Base-by-base conservation (phyloP, 2,797 vertebrate species). In the Sebastes diaconus region DNA sequence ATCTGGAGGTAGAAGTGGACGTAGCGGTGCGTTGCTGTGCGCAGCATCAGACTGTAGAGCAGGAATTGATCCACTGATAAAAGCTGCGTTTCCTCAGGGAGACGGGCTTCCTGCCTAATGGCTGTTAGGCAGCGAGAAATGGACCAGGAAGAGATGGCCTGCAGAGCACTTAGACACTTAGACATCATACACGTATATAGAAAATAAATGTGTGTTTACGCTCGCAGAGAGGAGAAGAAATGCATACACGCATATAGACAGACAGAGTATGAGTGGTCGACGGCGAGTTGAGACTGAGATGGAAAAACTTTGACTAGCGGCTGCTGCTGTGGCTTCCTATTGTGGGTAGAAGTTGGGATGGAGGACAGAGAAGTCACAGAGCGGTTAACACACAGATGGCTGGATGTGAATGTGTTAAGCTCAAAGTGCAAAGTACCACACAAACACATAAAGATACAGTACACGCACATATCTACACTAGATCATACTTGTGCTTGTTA, bases 51-150 rank as follows among this genome's bases (percentile, higher is more conserved):
- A 86, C 78, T 71, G 68, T 57, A 68, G 77, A 79, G 73, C 86
- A 90, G 89, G 86, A 93, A 95, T 94, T 93, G 94, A 95, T 95
- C 92, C 85, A 87, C 77, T 71, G 88, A 92, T 95, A 93, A 95
- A 94, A 94, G 93, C 92, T 80, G 84, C 3, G 73, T 71, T 86
- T 91, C 93, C 92, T 90, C 77, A 13, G 92, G 91, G 93, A 93
- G 83, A 57, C 68, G 60, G 3, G 80, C 92, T 93, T 95, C 94
- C 92, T 94, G 91, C 87, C 84, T 95, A 94, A 94, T 94, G 93
- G 93, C 90, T 89, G 91, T 86, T 88, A 88, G 93, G 85, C 83
- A 88, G 79, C 84, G 11, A 91, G 89, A 88, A 90, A 94, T 93
- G 92, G 90, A 90, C 68, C 83, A 91, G 85, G 87, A 93, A 86